Conservation (phyloP, 2,113 vertebrate species). For the Brachypteracias leptosomus region DNA sequence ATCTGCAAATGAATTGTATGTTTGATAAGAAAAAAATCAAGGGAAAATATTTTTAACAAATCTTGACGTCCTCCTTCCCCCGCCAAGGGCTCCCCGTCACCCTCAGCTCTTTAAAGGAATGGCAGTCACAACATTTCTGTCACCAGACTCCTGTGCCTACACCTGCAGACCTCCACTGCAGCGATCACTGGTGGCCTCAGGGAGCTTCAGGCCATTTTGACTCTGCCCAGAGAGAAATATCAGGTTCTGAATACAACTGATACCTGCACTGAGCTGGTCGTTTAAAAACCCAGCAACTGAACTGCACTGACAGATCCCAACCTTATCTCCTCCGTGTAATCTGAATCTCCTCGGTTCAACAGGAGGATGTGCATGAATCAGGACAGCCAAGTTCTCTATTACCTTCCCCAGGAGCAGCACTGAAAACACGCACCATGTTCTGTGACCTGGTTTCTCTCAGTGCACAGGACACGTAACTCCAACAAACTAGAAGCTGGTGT, state of each 20-base stretch:
- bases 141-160: background rate
- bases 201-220: rapidly evolving
- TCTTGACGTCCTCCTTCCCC: background rate
- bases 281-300: background rate
- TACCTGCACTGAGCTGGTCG: background rate
- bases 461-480: background rate
- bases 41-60: background rate
- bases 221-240: background rate
- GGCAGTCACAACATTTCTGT: background rate
- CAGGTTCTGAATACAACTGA: background rate
- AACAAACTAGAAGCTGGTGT: background rate
- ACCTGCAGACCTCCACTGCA: background rate
- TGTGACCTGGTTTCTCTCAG: background rate
- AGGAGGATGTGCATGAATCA: conserved; percentile 12
- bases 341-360: conserved; percentile 17
- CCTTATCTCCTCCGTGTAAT: background rate
- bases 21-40: background rate
- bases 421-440: background rate
- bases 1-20: background rate
- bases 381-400: background rate
- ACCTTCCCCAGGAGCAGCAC: background rate
- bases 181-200: background rate
- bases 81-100: rapidly evolving
- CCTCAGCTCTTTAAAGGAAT: background rate
- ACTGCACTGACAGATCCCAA: conserved; percentile 16